Conservation (phyloP, 2,888 invertebrate species). For the Dryococelus australis region DNA sequence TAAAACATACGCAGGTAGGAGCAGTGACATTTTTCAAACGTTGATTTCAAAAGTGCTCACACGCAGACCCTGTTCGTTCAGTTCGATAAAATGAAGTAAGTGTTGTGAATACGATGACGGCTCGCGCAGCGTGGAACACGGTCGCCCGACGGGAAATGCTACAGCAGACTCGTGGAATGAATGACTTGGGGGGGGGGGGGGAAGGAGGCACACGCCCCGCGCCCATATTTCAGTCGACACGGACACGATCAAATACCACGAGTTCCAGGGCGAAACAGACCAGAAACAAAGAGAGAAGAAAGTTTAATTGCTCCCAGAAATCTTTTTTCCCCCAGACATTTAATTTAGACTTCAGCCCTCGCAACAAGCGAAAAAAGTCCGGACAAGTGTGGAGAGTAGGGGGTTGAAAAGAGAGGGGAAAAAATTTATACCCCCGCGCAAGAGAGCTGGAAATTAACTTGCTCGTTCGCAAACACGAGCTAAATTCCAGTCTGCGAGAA, state of each 20-base stretch:
- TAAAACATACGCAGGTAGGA: too few species aligned
- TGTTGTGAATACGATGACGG: too few species aligned
- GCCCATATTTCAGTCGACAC: neutral
- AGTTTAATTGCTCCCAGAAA: neutral
- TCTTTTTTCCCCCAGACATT: constrained; percentile 16
- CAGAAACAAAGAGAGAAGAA: neutral
- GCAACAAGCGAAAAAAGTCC: neutral
- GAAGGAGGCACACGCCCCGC: too few species aligned
- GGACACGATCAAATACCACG: neutral
- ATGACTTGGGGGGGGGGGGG: too few species aligned
- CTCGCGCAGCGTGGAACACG: too few species aligned
- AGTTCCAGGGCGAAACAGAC: neutral
- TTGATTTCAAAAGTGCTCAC: too few species aligned
- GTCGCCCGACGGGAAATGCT: too few species aligned
- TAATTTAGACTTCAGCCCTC: constrained; percentile 1
- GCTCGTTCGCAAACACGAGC: neutral
- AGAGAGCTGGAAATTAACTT: neutral
- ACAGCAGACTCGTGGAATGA: too few species aligned
- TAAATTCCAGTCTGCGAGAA: neutral
- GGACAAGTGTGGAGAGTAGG: neutral
- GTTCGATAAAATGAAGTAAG: too few species aligned
- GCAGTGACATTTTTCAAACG: too few species aligned
- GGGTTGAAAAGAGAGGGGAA: neutral
- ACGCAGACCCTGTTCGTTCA: too few species aligned
- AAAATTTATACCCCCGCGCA: neutral